These are phyloP conservation scores for Yponomeuta malinellus DNA, from an alignment of 2,888 invertebrate genomes.

Conservation along the genomic window DNA sequence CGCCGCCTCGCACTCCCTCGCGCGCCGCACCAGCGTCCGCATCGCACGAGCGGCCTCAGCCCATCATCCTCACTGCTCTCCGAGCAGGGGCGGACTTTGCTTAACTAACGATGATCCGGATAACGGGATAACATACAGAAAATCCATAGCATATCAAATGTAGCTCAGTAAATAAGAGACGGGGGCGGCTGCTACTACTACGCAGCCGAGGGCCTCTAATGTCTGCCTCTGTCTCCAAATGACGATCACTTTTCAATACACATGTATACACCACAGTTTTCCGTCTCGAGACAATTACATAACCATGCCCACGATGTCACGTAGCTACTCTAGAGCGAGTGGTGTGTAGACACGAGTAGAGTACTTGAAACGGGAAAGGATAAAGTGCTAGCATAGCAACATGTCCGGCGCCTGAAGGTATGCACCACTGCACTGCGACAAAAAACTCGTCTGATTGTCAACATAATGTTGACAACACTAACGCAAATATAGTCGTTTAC, in stretches of 20 bases:
- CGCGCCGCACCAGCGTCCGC: conserved; percentile 46
- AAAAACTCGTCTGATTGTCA: conserved; percentile 23
- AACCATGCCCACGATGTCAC: no score
- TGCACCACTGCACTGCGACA: conserved; percentile 62
- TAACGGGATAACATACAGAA: no score
- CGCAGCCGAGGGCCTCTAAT: no score
- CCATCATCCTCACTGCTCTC: conserved; percentile 23
- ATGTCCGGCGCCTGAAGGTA: conserved; percentile 32
- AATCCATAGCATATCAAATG: no score
- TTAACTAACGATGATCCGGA: neutral
- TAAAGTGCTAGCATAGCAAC: neutral
- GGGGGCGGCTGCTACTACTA: no score
- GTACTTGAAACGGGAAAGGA: neutral
- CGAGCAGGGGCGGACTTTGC: neutral
- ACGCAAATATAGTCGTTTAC: neutral
- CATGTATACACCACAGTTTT: no score
- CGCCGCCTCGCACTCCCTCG: conserved; percentile 67
- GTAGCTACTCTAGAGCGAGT: neutral
- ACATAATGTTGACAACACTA: neutral
- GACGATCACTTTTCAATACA: no score
- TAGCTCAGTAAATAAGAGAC: no score
- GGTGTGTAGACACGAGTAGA: neutral
- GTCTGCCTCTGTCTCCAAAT: no score
- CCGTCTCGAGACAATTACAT: no score
- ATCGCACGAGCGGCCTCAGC: conserved; percentile 32